A percentile compares a stretch with the other conserved stretches of the same genome.
phyloP scores from a whole-genome alignment of 2,888 invertebrate species.

The Axea sp. region DNA sequence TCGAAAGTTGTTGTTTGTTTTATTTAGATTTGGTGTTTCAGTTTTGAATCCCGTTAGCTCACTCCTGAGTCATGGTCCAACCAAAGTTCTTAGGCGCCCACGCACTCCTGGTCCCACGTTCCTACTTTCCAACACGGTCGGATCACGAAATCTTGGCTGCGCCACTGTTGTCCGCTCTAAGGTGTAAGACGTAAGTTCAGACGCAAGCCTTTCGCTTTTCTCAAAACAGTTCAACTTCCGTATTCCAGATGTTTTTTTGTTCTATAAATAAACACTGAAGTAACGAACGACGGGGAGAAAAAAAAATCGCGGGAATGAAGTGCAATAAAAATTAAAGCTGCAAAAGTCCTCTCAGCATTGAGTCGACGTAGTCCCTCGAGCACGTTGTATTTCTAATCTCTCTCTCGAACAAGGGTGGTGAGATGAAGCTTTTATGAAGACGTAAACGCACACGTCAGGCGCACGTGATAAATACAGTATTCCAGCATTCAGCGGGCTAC shows the following conservation, averaged over 20 bases:
- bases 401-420: conserved; percentile 28
- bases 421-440: conserved; percentile 25
- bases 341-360: conserved; percentile 47
- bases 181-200: too few relatives aligned
- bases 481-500: conserved; percentile 51
- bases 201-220: too few relatives aligned
- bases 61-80: conserved; percentile 1
- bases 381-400: conserved; percentile 34
- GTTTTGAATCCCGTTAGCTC: conserved; percentile 63
- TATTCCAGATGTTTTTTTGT: neutral
- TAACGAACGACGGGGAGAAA: neutral
- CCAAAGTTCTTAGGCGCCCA: conserved; percentile 19
- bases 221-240: too few relatives aligned
- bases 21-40: conserved; percentile 74
- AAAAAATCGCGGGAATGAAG: conserved; percentile 36
- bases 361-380: conserved; percentile 65
- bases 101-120: conserved; percentile 38
- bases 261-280: conserved; percentile 3
- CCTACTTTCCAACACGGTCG: conserved; percentile 19
- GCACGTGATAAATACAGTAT: conserved; percentile 59
- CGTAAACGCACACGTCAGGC: conserved; percentile 55
- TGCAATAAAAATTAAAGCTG: conserved; percentile 33
- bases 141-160: conserved; percentile 50
- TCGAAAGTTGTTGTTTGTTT: conserved; percentile 75
- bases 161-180: conserved; percentile 43